Evolutionary conservation across 2,797 vertebrate species (phyloP).

Genomic region (Hippopotamyrus pictus): DNA sequence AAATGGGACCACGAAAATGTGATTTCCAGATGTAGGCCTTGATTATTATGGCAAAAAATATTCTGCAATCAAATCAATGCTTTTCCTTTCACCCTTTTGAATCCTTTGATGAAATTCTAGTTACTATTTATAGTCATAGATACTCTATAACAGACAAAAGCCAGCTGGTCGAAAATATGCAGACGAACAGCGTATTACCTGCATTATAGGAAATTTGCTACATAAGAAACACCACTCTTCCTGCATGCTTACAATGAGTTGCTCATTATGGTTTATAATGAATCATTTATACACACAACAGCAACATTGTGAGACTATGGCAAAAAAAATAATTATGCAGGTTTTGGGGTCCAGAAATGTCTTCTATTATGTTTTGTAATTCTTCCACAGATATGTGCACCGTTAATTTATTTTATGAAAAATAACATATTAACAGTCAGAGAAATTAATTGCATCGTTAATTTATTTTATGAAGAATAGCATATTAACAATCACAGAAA

Average conservation of each 20-base stretch:
- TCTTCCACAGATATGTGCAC: neutral
- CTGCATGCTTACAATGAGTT: neutral
- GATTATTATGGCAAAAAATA: slow-evolving; percentile 45
- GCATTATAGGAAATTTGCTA: neutral
- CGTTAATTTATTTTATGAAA: neutral
- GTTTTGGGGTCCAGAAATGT: neutral
- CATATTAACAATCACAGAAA: too few species aligned
- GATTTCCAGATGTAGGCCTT: slow-evolving; percentile 44
- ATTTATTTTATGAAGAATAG: too few species aligned
- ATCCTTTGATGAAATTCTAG: slow-evolving; percentile 27
- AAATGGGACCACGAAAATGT: slow-evolving; percentile 43
- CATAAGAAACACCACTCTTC: neutral
- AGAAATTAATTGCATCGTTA: neutral
- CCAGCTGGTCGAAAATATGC: neutral
- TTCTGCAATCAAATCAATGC: slow-evolving; percentile 38
- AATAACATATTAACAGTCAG: neutral
- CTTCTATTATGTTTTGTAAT: neutral
- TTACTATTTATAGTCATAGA: slow-evolving; percentile 35
- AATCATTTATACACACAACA: neutral
- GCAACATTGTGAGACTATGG: neutral
- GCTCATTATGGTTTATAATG: neutral
- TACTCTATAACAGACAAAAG: slow-evolving; percentile 26
- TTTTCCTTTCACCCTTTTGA: slow-evolving; percentile 23
- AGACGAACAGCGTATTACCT: neutral
- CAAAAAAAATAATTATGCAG: neutral